These are phyloP conservation scores for Oophaga sylvatica DNA, from an alignment of 2,797 vertebrate genomes.

Conservation along the genomic window DNA sequence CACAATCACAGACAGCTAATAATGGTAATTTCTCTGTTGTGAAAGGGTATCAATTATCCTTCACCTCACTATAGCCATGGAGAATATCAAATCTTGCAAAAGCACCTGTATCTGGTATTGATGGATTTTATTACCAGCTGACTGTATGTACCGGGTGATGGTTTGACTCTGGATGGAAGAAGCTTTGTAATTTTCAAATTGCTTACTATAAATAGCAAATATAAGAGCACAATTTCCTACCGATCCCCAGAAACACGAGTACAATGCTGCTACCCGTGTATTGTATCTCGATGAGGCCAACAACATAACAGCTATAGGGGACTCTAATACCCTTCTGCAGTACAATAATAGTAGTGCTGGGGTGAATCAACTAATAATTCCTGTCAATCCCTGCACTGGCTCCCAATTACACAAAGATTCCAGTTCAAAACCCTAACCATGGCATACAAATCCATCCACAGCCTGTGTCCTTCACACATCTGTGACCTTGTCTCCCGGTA, in stretches of 20 bases:
- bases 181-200: neutral
- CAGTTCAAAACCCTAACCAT: too few species aligned
- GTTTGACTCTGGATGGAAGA: neutral
- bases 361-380: neutral
- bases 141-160: neutral
- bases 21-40: constrained; percentile 50
- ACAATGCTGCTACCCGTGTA: neutral
- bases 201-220: constrained; percentile 11
- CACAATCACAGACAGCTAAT: constrained; percentile 54
- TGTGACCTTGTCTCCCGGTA: too few species aligned
- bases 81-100: constrained; percentile 25
- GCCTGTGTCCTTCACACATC: too few species aligned
- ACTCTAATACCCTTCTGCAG: neutral
- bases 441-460: too few species aligned
- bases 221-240: neutral
- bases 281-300: neutral
- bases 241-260: neutral
- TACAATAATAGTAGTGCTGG: neutral
- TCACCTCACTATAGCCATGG: constrained; percentile 31
- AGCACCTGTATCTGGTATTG: constrained; percentile 26
- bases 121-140: constrained; percentile 15
- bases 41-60: constrained; percentile 45
- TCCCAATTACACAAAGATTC: too few species aligned
- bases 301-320: neutral
- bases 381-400: too few species aligned